phyloP scores from a whole-genome alignment of 2,113 vertebrate genomes.

The Daboia siamensis region DNA sequence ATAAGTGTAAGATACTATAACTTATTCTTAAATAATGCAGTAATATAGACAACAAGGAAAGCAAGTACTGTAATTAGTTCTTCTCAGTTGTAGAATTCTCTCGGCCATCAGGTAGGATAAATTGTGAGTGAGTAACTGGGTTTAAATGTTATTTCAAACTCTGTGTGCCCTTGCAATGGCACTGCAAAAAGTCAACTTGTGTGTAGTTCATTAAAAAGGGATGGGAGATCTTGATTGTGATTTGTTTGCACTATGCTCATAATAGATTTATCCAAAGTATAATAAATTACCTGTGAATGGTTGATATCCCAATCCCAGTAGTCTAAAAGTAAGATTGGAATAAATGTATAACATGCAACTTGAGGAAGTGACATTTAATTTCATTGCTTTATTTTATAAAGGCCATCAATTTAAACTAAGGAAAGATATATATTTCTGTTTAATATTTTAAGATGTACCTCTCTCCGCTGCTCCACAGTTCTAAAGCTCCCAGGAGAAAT shows the following conservation, averaged over 20 bases:
- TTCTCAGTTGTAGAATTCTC: constrained; percentile 15
- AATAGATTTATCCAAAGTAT: constrained; percentile 25
- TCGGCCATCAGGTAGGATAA: constrained; percentile 29
- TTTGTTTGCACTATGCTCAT: constrained; percentile 24
- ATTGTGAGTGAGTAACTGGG: constrained; percentile 20
- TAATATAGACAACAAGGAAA: not conserved
- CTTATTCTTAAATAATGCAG: not conserved
- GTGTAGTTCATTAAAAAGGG: constrained; percentile 36
- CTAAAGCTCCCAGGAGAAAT: not conserved
- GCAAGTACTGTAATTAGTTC: not conserved
- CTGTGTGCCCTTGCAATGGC: not conserved
- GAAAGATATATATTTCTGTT: constrained; percentile 17
- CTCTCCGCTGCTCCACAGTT: not conserved
- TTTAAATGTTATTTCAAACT: constrained; percentile 51
- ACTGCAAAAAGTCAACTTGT: constrained; percentile 25
- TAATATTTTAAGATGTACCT: not conserved
- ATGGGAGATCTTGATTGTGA: constrained; percentile 23
- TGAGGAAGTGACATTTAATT: not conserved
- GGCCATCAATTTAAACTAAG: constrained; percentile 9
- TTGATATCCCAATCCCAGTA: not conserved
- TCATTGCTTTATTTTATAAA: not conserved
- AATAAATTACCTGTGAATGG: constrained; percentile 20
- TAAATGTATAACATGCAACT: not conserved
- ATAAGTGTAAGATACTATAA: not conserved
- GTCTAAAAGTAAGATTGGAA: not conserved